Evolutionary conservation across 2,113 vertebrate species (phyloP).

Genomic region (Protobothrops flavoviridis): DNA sequence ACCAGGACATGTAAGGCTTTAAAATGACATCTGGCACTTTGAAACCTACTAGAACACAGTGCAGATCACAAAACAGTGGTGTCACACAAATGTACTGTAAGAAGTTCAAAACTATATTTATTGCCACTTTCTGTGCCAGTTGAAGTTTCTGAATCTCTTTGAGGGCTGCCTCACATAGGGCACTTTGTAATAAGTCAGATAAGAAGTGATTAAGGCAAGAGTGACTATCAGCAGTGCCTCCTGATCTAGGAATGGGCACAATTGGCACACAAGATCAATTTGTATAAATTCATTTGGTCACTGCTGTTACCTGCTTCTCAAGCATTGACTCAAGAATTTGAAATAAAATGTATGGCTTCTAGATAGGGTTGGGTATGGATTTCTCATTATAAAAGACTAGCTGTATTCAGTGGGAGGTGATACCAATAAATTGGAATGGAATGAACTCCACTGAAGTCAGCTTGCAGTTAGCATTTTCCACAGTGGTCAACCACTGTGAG

Average conservation of each 20-base stretch:
- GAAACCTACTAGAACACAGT: background rate
- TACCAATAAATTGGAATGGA: background rate
- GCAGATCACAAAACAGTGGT: background rate
- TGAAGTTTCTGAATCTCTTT: no score
- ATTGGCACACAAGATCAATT: background rate
- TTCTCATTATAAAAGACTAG: background rate
- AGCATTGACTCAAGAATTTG: background rate
- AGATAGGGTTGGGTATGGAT: background rate
- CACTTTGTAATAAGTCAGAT: background rate
- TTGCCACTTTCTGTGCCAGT: background rate
- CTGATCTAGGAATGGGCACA: background rate
- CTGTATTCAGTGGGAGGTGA: background rate
- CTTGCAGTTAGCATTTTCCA: background rate
- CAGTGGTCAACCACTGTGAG: background rate
- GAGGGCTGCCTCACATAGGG: background rate
- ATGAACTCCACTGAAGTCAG: background rate
- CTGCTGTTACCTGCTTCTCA: background rate
- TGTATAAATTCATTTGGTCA: background rate
- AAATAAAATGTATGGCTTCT: background rate
- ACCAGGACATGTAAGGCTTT: background rate
- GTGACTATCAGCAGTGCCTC: background rate
- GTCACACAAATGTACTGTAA: background rate
- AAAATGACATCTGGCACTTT: background rate
- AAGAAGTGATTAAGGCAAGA: background rate
- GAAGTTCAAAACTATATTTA: background rate